phyloP scores from a whole-genome alignment of 2,797 vertebrate species.

The Scomberomorus guttatus region DNA sequence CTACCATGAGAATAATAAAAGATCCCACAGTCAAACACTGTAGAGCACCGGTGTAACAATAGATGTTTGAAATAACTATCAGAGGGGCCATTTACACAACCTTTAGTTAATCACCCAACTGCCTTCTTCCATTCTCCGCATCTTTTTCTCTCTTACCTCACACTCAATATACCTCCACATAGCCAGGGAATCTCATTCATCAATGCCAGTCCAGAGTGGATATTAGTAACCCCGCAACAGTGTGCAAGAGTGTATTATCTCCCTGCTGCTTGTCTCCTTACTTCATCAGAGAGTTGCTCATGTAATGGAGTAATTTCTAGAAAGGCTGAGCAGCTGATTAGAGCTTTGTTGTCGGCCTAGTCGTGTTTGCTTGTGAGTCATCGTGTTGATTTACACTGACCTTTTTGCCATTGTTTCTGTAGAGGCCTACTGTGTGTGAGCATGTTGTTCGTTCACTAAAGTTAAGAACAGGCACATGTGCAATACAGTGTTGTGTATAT shows the following conservation, averaged over 20 bases:
- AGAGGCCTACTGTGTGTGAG: slow-evolving; percentile 12
- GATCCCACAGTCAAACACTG: slow-evolving; percentile 51
- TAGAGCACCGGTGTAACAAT: slow-evolving; percentile 62
- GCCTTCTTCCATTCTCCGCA: slow-evolving; percentile 69
- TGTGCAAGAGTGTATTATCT: slow-evolving; percentile 76
- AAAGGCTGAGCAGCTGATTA: slow-evolving; percentile 68
- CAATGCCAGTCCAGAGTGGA: slow-evolving; percentile 74
- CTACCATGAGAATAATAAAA: slow-evolving; percentile 69
- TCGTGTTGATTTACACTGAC: slow-evolving; percentile 61
- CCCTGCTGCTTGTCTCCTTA: slow-evolving; percentile 62
- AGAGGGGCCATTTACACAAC: slow-evolving; percentile 68
- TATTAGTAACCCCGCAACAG: slow-evolving; percentile 73
- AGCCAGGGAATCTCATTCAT: slow-evolving; percentile 79
- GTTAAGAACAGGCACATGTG: neutral
- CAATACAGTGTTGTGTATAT: neutral
- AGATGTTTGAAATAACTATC: slow-evolving; percentile 72
- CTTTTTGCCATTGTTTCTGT: slow-evolving; percentile 50
- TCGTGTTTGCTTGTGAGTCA: slow-evolving; percentile 53
- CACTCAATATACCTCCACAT: slow-evolving; percentile 77
- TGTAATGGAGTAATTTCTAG: slow-evolving; percentile 73
- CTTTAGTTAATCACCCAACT: slow-evolving; percentile 76
- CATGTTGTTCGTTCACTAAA: neutral
- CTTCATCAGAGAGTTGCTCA: slow-evolving; percentile 66
- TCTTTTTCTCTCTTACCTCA: slow-evolving; percentile 67
- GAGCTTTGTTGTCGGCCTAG: slow-evolving; percentile 47